Evolutionary conservation across 2,888 invertebrate species (phyloP), one percentile per base, ranked within the genome.

Genomic region (Exephanes ischioxanthus): DNA sequence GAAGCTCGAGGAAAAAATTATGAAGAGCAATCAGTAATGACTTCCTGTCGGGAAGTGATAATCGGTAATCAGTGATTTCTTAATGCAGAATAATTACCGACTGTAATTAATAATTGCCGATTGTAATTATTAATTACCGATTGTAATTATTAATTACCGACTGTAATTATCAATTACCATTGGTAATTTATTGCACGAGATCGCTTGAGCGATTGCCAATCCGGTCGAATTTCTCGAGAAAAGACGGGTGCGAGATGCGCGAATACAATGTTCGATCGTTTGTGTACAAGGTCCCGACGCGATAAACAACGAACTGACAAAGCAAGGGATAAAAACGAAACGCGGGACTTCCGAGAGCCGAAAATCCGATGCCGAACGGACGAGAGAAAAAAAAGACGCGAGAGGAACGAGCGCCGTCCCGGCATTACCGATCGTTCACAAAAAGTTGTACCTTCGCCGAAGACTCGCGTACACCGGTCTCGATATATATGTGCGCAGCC

Each of bases 381-480:
- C 4, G 16, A 41, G 16, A 45, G 22, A 45, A 30, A n/a, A 30
- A 26, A 33, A 14, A 33, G 41, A 61, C 14, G 37, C 3, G 33
- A n/a, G 73, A 73, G 22, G 26, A 33, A 75, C 45, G 75, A 75
- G 61, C 63, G 37, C 19, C 37, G 61, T 45, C n/a, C 3, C 30
- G 37, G 75, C 26, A 45, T 51, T 51, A 75, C 33, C 61, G 58
- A 61, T 75, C 37, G 61, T 33, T 75, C 61, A 41, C 33, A 75
- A 75, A 75, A 75, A 75, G 75, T 75, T 75, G 75, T 75, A 58
- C 63, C 33, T 45, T 48, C 61, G 16, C 61, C 58, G 22, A 37
- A 7, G 55, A 37, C 30, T 63, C 9, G 14, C 30, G 33, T 6
- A 30, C 30, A 26, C 58, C 22, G 58, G 26, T 26, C n/a, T 37